Percentiles rank a stretch among this genome's conserved stretches.
phyloP scores from a whole-genome alignment of 1,140 invertebrate genomes.

The Neodiprion pinetum region DNA sequence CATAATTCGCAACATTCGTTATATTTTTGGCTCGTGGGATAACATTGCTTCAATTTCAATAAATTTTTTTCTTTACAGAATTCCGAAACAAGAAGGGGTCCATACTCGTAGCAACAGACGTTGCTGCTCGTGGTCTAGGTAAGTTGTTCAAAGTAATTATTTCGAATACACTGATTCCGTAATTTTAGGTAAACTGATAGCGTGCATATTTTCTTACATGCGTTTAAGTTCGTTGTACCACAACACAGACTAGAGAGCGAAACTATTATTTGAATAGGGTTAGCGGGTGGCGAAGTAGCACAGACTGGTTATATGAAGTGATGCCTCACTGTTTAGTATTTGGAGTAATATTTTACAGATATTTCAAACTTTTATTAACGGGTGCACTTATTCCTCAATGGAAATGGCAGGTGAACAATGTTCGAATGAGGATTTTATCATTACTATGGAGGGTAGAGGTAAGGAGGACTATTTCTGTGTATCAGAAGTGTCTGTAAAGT shows the following conservation, averaged over 20 bases:
- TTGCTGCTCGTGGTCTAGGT: slow-evolving; percentile 98
- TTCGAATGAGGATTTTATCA: not conserved
- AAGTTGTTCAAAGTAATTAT: slow-evolving; percentile 59
- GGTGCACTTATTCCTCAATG: not conserved
- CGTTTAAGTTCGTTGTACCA: no score
- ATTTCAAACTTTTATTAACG: no score
- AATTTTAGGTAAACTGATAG: not conserved
- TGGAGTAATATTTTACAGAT: not conserved
- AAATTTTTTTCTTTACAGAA: slow-evolving; percentile 66
- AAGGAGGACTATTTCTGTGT: no score
- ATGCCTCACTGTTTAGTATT: slow-evolving; percentile 49
- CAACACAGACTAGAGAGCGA: no score
- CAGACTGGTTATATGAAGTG: slow-evolving; percentile 63
- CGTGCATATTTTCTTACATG: no score
- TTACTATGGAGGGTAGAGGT: no score
- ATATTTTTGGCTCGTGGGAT: not conserved
- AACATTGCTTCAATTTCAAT: slow-evolving; percentile 10
- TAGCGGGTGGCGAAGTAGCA: slow-evolving; percentile 60
- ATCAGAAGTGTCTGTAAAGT: no score
- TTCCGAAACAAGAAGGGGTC: slow-evolving; percentile 91
- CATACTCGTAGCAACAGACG: slow-evolving; percentile 97
- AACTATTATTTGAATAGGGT: not conserved
- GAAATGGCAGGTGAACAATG: not conserved
- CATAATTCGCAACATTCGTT: slow-evolving; percentile 19
- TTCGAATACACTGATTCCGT: slow-evolving; percentile 8